A percentile compares a stretch with the other conserved stretches of the same genome.
phyloP scores from a whole-genome alignment of 2,888 invertebrate genomes.

The Lymantria dispar region DNA sequence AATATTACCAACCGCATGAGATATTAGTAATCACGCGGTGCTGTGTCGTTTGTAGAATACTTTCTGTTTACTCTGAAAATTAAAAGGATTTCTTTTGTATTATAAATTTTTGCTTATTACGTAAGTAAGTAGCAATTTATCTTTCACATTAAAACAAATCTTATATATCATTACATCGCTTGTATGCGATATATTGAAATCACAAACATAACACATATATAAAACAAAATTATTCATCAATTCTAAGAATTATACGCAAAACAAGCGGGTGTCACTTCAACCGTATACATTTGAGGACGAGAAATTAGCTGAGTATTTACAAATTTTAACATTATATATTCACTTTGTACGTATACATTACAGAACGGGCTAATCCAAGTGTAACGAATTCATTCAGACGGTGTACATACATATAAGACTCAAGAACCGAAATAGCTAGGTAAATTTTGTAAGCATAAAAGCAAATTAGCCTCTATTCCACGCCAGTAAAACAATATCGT shows the following conservation, averaged over 20 bases:
- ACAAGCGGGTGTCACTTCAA: slow-evolving; percentile 17
- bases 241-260: slow-evolving; percentile 15
- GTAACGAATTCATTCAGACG: slow-evolving; percentile 52
- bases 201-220: background rate
- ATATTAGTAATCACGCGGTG: no score
- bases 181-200: background rate
- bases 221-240: slow-evolving; percentile 15
- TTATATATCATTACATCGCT: background rate
- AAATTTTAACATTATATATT: slow-evolving; percentile 37
- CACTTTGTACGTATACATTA: slow-evolving; percentile 33
- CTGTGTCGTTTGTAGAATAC: no score
- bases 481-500: slow-evolving; percentile 43
- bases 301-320: slow-evolving; percentile 31
- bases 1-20: no score
- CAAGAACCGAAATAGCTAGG: slow-evolving; percentile 54
- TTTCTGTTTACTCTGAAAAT: no score
- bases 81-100: no score
- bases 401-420: slow-evolving; percentile 48
- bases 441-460: slow-evolving; percentile 64
- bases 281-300: slow-evolving; percentile 23
- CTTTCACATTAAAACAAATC: background rate
- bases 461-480: slow-evolving; percentile 60
- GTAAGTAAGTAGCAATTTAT: no score
- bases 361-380: slow-evolving; percentile 40
- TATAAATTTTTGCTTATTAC: no score